A percentile compares a stretch with the other conserved stretches of the same genome.
phyloP scores from a whole-genome alignment of 2,113 vertebrate genomes.

The Stercorarius parasiticus region DNA sequence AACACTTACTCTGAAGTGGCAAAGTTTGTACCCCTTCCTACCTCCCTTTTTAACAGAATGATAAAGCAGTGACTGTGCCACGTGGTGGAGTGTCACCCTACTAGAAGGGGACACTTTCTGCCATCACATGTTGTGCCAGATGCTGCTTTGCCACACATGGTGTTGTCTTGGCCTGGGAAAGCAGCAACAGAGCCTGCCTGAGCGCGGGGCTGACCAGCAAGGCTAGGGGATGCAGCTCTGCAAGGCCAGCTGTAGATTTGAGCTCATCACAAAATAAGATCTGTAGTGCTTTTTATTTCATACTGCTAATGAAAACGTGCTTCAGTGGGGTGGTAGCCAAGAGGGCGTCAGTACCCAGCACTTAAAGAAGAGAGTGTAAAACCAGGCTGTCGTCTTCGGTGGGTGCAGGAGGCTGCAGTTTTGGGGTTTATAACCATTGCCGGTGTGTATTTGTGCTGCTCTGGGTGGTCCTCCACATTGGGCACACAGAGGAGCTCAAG shows the following conservation, averaged over 20 bases:
- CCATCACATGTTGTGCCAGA: neutral
- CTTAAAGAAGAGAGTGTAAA: neutral
- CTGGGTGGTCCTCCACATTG: neutral
- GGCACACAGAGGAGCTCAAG: neutral
- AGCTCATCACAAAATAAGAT: neutral
- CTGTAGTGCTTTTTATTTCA: neutral
- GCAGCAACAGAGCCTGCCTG: accelerated
- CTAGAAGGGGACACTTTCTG: neutral
- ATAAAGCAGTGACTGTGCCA: neutral
- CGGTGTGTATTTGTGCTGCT: neutral
- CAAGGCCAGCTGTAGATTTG: neutral
- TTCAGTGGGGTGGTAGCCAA: neutral
- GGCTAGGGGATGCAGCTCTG: neutral
- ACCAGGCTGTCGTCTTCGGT: neutral
- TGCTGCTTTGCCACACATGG: neutral
- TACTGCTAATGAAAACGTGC: neutral
- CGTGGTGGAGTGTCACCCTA: neutral
- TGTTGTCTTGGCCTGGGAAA: neutral
- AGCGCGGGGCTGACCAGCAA: neutral
- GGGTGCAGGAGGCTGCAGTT: neutral
- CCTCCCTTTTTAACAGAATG: neutral
- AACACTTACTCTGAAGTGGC: neutral
- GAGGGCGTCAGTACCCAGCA: neutral
- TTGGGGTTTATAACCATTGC: neutral
- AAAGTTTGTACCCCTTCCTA: neutral